phyloP scores from a whole-genome alignment of 2,797 vertebrate species.

The Chromobotia macracanthus region DNA sequence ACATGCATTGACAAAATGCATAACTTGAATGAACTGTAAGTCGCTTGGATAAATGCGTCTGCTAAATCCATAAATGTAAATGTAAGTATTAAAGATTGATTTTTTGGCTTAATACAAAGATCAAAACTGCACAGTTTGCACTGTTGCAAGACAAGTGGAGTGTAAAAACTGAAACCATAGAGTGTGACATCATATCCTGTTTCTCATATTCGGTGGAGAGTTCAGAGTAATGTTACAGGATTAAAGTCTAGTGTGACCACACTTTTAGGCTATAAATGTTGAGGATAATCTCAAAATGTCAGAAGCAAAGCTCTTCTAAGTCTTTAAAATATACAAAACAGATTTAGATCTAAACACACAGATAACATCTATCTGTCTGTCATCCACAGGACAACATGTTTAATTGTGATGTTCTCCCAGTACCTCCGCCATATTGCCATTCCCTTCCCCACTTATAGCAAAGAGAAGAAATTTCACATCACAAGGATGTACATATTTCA shows the following conservation, averaged over 20 bases:
- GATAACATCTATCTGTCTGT: constrained; percentile 9
- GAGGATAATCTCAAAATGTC: background rate
- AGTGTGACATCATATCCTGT: too few species aligned
- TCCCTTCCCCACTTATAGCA: constrained; percentile 81
- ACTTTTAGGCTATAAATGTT: background rate
- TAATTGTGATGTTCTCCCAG: constrained; percentile 95
- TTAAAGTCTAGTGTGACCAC: background rate
- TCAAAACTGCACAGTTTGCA: too few species aligned
- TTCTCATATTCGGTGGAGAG: too few species aligned
- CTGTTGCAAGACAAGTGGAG: too few species aligned
- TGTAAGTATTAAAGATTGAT: too few species aligned
- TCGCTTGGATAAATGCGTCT: too few species aligned
- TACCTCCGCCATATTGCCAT: constrained; percentile 88
- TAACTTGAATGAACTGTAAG: too few species aligned
- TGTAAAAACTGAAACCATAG: too few species aligned
- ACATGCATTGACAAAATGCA: too few species aligned
- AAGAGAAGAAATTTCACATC: constrained; percentile 78
- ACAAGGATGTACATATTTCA: constrained; percentile 86
- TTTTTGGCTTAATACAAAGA: too few species aligned
- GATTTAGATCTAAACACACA: background rate
- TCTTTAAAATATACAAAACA: background rate
- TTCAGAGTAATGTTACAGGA: too few species aligned
- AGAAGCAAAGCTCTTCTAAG: background rate
- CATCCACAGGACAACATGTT: constrained; percentile 82
- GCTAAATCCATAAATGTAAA: too few species aligned